Conservation (phyloP, 2,888 invertebrate genomes). For the Glyphotaelius pellucidus region DNA sequence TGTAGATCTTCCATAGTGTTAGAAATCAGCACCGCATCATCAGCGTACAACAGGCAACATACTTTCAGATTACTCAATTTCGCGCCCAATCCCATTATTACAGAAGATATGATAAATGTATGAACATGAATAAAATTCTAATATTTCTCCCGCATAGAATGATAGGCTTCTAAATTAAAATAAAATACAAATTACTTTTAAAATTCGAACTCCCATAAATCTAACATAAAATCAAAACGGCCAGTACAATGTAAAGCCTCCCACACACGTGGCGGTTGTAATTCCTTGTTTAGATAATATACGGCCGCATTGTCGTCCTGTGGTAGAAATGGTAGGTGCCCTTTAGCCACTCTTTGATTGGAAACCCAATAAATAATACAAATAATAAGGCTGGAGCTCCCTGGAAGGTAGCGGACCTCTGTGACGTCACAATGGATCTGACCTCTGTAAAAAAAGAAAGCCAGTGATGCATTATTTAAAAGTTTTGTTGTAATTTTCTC, state of each 20-base stretch:
- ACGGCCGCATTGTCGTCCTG: not conserved
- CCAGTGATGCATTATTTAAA: not conserved
- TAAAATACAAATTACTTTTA: not conserved
- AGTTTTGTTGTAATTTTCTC: not conserved
- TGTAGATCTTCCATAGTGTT: too few relatives aligned
- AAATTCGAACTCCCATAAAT: not conserved
- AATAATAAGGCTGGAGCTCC: constrained; percentile 5
- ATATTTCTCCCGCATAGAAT: not conserved
- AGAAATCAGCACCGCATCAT: too few relatives aligned
- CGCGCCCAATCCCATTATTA: too few relatives aligned
- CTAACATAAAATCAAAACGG: not conserved
- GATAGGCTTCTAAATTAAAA: not conserved
- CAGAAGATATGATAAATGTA: too few relatives aligned
- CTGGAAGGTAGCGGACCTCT: constrained; percentile 28
- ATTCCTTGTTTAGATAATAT: not conserved
- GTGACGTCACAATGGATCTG: constrained; percentile 38
- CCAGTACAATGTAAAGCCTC: not conserved
- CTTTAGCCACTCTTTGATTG: constrained; percentile 18
- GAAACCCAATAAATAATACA: constrained; percentile 29
- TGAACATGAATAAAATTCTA: not conserved
- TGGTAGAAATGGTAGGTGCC: not conserved
- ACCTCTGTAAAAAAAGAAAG: constrained; percentile 15
- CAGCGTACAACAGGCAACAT: too few relatives aligned
- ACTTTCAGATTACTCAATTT: too few relatives aligned
- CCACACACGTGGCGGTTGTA: not conserved